phyloP scores from a whole-genome alignment of 2,888 invertebrate species.

The Incurvaria masculella region DNA sequence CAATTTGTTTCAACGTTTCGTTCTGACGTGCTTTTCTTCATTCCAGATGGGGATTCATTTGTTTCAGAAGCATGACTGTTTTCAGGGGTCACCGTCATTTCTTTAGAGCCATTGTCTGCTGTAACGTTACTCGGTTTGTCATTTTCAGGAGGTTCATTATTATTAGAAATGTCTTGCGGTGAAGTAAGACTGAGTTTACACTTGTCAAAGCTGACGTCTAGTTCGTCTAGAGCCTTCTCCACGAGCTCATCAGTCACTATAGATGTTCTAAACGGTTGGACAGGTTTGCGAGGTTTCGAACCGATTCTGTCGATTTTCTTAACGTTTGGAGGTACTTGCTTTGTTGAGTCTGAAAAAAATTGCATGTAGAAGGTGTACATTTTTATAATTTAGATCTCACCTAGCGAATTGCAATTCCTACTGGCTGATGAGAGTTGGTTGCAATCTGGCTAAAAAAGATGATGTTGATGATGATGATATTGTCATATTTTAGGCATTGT shows the following conservation, averaged over 20 bases:
- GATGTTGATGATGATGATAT: constrained; percentile 4
- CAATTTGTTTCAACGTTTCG: too few relatives aligned
- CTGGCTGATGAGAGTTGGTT: constrained; percentile 2
- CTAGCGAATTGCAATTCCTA: background rate
- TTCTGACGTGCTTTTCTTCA: too few relatives aligned
- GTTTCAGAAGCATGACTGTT: too few relatives aligned
- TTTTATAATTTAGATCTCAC: background rate
- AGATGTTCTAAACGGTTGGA: constrained; percentile 24
- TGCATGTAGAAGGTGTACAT: background rate
- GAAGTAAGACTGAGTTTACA: constrained; percentile 39
- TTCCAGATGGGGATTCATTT: too few relatives aligned
- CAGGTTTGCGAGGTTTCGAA: constrained; percentile 21
- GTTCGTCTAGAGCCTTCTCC: constrained; percentile 32
- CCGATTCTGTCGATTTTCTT: constrained; percentile 30
- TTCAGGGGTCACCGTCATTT: too few relatives aligned
- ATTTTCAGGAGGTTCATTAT: too few relatives aligned
- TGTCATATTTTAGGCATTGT: too few relatives aligned
- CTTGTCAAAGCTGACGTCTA: constrained; percentile 37
- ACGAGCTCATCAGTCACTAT: constrained; percentile 21
- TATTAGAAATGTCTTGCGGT: too few relatives aligned
- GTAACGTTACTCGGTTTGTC: too few relatives aligned
- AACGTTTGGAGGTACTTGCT: constrained; percentile 13
- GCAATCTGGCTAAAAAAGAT: constrained; percentile 7
- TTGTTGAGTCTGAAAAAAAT: background rate
- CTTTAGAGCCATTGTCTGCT: too few relatives aligned